Percentiles rank a stretch among this genome's conserved stretches.
phyloP scores from a whole-genome alignment of 2,113 vertebrate species.

The Herpetotheres cachinnans region DNA sequence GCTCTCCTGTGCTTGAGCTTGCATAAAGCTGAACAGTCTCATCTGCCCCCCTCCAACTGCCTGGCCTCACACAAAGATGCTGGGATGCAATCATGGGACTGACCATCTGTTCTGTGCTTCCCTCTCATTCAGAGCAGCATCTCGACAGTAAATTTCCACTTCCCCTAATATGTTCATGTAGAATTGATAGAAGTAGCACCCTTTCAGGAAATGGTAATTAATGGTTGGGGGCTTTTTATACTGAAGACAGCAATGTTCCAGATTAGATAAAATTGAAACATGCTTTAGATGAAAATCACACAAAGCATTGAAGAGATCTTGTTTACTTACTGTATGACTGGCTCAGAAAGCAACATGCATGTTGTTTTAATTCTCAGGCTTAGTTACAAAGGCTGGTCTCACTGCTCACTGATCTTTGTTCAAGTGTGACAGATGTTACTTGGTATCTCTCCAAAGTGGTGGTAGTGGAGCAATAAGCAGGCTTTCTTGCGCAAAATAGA shows the following conservation, averaged over 20 bases:
- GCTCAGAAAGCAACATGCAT: neutral
- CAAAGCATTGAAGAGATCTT: neutral
- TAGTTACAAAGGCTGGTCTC: neutral
- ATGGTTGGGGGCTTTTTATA: neutral
- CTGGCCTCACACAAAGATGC: neutral
- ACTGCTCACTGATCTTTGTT: neutral
- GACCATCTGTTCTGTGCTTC: conserved; percentile 22
- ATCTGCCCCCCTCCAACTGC: neutral
- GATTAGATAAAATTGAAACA: neutral
- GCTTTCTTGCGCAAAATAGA: neutral
- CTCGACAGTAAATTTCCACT: neutral
- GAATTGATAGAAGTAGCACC: neutral
- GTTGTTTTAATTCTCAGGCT: neutral
- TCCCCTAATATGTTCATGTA: neutral
- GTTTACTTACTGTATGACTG: neutral
- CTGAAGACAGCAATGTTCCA: neutral
- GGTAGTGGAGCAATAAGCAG: neutral
- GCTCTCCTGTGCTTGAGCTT: neutral
- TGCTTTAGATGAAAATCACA: neutral
- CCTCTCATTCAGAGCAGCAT: neutral
- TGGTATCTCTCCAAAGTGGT: neutral
- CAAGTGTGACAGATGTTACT: conserved; percentile 21
- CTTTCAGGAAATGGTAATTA: neutral
- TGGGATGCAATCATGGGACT: neutral
- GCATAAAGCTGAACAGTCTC: neutral